A percentile compares a stretch with the other conserved stretches of the same genome.
Evolutionary conservation across 2,113 vertebrate species (phyloP).

Genomic region (Otis tarda): DNA sequence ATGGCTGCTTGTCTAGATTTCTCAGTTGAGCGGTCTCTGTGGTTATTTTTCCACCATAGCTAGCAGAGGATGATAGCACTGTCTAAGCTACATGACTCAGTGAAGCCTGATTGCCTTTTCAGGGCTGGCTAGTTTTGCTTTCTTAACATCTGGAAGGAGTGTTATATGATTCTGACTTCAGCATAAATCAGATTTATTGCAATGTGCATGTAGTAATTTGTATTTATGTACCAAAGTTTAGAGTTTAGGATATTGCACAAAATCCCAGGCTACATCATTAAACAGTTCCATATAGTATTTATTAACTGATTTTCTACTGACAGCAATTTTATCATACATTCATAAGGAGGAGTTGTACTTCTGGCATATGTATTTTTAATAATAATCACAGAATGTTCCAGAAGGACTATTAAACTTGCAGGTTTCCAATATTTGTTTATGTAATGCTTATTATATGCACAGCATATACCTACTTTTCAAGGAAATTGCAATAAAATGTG

Average conservation of each 20-base stretch:
- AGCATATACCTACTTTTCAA: neutral
- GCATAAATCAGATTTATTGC: slow-evolving; percentile 19
- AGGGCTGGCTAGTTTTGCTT: slow-evolving; percentile 13
- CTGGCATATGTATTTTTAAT: neutral
- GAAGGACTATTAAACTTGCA: slow-evolving; percentile 12
- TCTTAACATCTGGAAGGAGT: slow-evolving; percentile 36
- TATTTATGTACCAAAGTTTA: neutral
- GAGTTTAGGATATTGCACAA: neutral
- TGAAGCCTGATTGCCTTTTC: slow-evolving; percentile 33
- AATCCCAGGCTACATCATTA: neutral
- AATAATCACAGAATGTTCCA: neutral
- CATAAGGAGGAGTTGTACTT: neutral
- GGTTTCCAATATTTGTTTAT: slow-evolving; percentile 29
- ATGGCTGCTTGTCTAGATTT: slow-evolving; percentile 8
- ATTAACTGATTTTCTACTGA: neutral
- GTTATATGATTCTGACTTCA: neutral
- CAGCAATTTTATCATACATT: neutral
- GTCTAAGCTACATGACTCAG: neutral
- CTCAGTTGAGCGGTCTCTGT: neutral
- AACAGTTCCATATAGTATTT: neutral
- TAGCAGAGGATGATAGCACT: neutral
- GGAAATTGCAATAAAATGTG: slow-evolving; percentile 17
- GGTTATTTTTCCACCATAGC: neutral
- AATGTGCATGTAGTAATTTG: neutral
- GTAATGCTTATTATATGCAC: neutral